A percentile compares a stretch with the other conserved stretches of the same genome.
Conservation (phyloP, 1,140 invertebrate species). For the Lepidostoma basale region DNA sequence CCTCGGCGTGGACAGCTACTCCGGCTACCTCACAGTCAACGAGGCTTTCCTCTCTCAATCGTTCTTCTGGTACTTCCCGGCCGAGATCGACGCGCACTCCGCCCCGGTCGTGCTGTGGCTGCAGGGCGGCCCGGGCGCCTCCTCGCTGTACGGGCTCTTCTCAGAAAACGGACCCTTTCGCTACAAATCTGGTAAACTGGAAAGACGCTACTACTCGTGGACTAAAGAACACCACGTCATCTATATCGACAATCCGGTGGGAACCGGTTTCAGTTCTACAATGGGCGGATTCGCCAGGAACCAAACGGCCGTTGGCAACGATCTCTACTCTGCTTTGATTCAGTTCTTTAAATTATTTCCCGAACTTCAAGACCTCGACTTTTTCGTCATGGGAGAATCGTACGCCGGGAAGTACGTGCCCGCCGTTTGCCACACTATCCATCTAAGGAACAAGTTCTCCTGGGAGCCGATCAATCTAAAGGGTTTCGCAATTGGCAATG, state of each 20-base stretch:
- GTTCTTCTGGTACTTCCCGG: conserved; percentile 82
- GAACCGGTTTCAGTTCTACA: conserved; percentile 80
- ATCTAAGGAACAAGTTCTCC: too few relatives aligned
- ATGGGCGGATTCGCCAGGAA: conserved; percentile 69
- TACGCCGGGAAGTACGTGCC: too few relatives aligned
- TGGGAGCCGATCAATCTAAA: too few relatives aligned
- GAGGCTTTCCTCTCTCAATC: conserved; percentile 69
- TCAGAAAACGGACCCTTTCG: conserved; percentile 80
- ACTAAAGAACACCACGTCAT: conserved; percentile 74
- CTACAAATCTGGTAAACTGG: conserved; percentile 64
- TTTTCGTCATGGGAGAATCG: too few relatives aligned
- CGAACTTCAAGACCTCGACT: too few relatives aligned
- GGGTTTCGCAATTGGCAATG: too few relatives aligned
- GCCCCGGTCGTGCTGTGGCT: conserved; percentile 77
- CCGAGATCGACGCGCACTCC: conserved; percentile 52
- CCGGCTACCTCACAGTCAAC: conserved; percentile 76
- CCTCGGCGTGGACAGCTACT: conserved; percentile 58
- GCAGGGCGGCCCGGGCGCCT: conserved; percentile 80
- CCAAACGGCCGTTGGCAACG: conserved; percentile 69
- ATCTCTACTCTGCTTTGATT: too few relatives aligned
- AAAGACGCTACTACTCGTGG: conserved; percentile 74
- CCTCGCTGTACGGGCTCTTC: conserved; percentile 82
- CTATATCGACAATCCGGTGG: conserved; percentile 89
- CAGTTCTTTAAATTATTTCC: too few relatives aligned
- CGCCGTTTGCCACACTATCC: too few relatives aligned